phyloP scores from a whole-genome alignment of 2,113 vertebrate species.

The Mirounga angustirostris region DNA sequence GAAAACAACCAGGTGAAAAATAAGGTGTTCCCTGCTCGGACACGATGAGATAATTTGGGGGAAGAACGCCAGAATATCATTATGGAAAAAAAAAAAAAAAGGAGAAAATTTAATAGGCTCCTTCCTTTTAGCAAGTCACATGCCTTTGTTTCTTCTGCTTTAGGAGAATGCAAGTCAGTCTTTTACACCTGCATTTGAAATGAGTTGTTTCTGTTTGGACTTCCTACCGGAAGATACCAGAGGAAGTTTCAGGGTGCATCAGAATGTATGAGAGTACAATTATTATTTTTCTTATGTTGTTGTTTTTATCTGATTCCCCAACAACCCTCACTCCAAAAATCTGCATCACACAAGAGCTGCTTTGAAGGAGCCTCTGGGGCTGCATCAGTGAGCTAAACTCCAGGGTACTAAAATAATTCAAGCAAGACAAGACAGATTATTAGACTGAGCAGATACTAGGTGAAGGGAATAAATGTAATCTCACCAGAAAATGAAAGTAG shows the following conservation, averaged over 20 bases:
- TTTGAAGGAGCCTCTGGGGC: background rate
- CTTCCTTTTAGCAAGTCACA: background rate
- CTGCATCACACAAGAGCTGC: background rate
- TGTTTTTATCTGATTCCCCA: background rate
- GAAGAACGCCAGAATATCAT: background rate
- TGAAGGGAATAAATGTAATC: background rate
- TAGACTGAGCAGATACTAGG: background rate
- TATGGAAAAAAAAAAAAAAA: background rate
- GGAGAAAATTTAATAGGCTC: background rate
- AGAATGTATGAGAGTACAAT: background rate
- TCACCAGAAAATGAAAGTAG: background rate
- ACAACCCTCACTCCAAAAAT: background rate
- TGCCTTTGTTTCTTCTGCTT: background rate
- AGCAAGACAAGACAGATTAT: conserved; percentile 26
- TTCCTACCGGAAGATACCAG: background rate
- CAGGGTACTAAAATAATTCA: conserved; percentile 32
- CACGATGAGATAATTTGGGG: background rate
- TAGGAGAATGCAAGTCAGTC: background rate
- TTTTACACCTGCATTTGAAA: background rate
- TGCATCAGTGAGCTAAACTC: conserved; percentile 28
- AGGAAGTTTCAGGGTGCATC: background rate
- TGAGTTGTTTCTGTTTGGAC: background rate
- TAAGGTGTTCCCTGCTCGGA: background rate
- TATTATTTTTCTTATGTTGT: background rate
- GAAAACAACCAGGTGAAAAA: conserved; percentile 5